Percentiles rank a stretch among this genome's conserved stretches.
Evolutionary conservation across 2,113 vertebrate genomes (phyloP).

Genomic region (Lynx canadensis): DNA sequence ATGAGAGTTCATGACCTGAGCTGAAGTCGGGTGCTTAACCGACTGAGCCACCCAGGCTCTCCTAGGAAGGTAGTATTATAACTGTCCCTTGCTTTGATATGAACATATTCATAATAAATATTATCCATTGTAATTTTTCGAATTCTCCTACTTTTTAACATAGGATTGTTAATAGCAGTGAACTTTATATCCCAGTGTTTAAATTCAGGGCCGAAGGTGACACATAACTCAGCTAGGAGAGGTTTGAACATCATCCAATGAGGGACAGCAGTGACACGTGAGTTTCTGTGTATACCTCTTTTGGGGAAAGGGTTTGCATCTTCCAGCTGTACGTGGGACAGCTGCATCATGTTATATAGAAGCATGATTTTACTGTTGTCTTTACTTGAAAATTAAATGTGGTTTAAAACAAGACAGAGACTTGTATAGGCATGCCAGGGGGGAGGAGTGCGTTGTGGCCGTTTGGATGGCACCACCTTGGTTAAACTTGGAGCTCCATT

Average conservation of each 20-base stretch:
- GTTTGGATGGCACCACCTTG: not conserved
- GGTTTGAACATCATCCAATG: not conserved
- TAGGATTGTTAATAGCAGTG: not conserved
- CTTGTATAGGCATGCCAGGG: not conserved
- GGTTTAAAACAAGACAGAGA: not conserved
- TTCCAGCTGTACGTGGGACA: not conserved
- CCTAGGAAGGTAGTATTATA: too few species aligned
- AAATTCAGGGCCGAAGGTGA: not conserved
- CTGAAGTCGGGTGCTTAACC: too few species aligned
- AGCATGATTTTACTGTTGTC: not conserved
- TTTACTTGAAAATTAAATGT: constrained; percentile 22
- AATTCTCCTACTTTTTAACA: not conserved
- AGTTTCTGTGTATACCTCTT: not conserved
- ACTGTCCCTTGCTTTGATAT: not conserved
- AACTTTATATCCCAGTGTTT: not conserved
- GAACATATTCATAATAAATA: not conserved
- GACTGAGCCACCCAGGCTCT: too few species aligned
- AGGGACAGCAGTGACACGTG: not conserved
- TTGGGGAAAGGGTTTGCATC: not conserved
- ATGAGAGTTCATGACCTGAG: too few species aligned
- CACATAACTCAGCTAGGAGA: not conserved
- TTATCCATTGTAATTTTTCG: not conserved
- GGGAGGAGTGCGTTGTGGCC: not conserved
- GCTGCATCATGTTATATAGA: not conserved
- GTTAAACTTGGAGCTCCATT: not conserved